Conservation (phyloP, 2,888 invertebrate genomes). For the Odiellus spinosus region DNA sequence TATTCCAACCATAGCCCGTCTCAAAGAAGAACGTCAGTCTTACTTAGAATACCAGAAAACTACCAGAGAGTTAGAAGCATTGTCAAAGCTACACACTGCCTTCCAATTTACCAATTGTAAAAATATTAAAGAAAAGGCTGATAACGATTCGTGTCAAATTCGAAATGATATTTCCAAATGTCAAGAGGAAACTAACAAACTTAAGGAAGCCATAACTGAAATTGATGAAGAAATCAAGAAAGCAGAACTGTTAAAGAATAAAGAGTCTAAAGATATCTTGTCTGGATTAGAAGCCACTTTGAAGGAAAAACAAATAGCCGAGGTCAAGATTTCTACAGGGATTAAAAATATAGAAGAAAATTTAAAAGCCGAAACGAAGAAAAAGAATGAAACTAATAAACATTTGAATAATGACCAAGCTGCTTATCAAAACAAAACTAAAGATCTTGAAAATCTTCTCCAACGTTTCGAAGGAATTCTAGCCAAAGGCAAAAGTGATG, state of each 20-base stretch:
- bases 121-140: constrained; percentile 18
- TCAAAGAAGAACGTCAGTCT: constrained; percentile 65
- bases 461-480: constrained; percentile 49
- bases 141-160: constrained; percentile 41
- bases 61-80: constrained; percentile 64
- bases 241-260: constrained; percentile 47
- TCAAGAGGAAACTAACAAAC: constrained; percentile 35
- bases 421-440: constrained; percentile 35
- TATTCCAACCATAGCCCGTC: constrained; percentile 67
- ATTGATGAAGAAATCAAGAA: constrained; percentile 44
- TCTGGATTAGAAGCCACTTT: constrained; percentile 46
- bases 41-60: constrained; percentile 74
- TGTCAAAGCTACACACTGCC: constrained; percentile 53
- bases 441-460: constrained; percentile 38
- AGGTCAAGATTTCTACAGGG: constrained; percentile 46
- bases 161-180: constrained; percentile 40
- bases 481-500: constrained; percentile 46
- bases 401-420: constrained; percentile 41
- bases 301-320: constrained; percentile 45
- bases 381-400: constrained; percentile 47
- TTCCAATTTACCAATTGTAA: constrained; percentile 44
- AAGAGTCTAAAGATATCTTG: constrained; percentile 50
- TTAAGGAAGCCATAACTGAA: constrained; percentile 19
- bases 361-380: constrained; percentile 49
- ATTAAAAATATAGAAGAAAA: constrained; percentile 47